Conservation (phyloP, 2,888 invertebrate genomes). For the Phlogophora meticulosa region DNA sequence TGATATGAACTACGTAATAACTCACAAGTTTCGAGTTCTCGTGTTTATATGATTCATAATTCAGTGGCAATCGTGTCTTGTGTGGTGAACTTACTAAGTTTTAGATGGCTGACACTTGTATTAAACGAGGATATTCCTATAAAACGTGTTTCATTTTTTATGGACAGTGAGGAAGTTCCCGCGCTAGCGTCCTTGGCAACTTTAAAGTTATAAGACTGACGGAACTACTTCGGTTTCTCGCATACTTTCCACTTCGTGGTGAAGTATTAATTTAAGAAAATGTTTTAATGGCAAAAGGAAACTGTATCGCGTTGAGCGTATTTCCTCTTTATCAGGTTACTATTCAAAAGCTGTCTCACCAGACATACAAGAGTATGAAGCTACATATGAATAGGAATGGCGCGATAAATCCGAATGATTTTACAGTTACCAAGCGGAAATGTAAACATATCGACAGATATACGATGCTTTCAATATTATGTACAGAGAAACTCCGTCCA, state of each 20-base stretch:
- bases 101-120: slow-evolving; percentile 41
- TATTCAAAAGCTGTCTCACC: slow-evolving; percentile 43
- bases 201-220: slow-evolving; percentile 29
- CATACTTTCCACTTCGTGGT: slow-evolving; percentile 27
- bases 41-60: slow-evolving; percentile 66
- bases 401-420: slow-evolving; percentile 60
- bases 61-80: slow-evolving; percentile 62
- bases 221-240: slow-evolving; percentile 26
- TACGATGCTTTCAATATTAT: slow-evolving; percentile 63
- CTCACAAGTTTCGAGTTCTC: slow-evolving; percentile 55
- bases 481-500: slow-evolving; percentile 57
- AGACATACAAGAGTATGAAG: slow-evolving; percentile 42
- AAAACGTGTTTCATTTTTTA: slow-evolving; percentile 51
- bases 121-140: slow-evolving; percentile 39
- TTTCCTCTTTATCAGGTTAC: slow-evolving; percentile 41
- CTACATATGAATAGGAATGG: slow-evolving; percentile 46
- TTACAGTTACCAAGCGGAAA: slow-evolving; percentile 67
- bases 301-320: slow-evolving; percentile 4
- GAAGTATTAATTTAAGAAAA: slow-evolving; percentile 44
- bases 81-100: slow-evolving; percentile 48
- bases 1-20: slow-evolving; percentile 66
- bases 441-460: slow-evolving; percentile 63
- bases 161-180: slow-evolving; percentile 7
- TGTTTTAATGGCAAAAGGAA: slow-evolving; percentile 43
- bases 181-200: slow-evolving; percentile 26